Percentiles rank a stretch among this genome's conserved stretches.
These are phyloP conservation scores for Bellardia pandia DNA, from an alignment of 2,888 invertebrate species.

Conservation along the genomic window DNA sequence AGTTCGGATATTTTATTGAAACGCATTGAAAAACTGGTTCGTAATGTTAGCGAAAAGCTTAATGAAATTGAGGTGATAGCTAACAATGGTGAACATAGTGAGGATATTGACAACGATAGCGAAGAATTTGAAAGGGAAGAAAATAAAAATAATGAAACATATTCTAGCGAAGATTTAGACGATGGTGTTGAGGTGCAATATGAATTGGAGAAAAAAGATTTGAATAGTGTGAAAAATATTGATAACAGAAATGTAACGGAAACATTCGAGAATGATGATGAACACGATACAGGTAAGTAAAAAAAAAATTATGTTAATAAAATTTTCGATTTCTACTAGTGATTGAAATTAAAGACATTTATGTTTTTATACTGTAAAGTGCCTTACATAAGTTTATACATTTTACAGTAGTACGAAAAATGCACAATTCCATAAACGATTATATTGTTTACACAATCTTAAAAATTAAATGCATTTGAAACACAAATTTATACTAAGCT, in stretches of 20 bases:
- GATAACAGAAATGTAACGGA: conserved; percentile 22
- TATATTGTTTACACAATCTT: too few relatives aligned
- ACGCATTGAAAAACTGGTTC: conserved; percentile 78
- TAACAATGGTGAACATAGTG: conserved; percentile 34
- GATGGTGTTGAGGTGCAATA: not conserved
- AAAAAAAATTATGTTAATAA: not conserved
- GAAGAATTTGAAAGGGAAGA: conserved; percentile 59
- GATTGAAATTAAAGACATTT: too few relatives aligned
- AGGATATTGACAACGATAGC: conserved; percentile 50
- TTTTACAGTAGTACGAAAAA: too few relatives aligned
- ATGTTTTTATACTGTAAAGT: too few relatives aligned
- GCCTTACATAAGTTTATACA: too few relatives aligned
- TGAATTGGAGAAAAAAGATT: conserved; percentile 20
- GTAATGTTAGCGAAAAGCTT: conserved; percentile 76
- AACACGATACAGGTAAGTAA: conserved; percentile 55
- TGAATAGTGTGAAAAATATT: not conserved
- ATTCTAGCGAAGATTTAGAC: conserved; percentile 5
- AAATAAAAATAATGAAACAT: conserved; percentile 8
- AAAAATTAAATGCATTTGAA: too few relatives aligned
- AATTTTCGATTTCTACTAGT: too few relatives aligned
- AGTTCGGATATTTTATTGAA: conserved; percentile 81
- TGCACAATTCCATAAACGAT: too few relatives aligned
- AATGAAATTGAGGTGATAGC: conserved; percentile 55
- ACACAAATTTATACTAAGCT: too few relatives aligned
- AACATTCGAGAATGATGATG: conserved; percentile 50